A percentile compares a stretch with the other conserved stretches of the same genome.
Conservation (phyloP, 1,140 invertebrate species). For the Nasonia longicornis region DNA sequence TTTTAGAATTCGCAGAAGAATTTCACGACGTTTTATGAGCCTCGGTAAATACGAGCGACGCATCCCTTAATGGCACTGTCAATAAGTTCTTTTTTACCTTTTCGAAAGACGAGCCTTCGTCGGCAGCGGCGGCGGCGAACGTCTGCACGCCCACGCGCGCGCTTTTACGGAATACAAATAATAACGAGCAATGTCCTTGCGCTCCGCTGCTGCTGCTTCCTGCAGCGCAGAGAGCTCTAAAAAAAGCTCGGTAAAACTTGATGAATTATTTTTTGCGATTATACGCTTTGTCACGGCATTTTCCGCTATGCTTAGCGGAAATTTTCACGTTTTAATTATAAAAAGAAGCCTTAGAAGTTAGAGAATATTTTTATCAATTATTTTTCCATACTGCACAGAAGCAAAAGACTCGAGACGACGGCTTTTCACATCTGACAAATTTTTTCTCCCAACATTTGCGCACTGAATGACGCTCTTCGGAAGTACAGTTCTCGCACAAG, state of each 20-base stretch:
- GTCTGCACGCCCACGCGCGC: conserved; percentile 47
- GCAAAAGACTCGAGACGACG: background rate
- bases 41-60: conserved; percentile 53
- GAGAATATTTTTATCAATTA: too few species aligned
- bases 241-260: background rate
- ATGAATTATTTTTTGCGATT: background rate
- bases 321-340: too few species aligned
- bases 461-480: background rate
- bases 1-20: conserved; percentile 51
- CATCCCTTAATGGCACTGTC: conserved; percentile 56
- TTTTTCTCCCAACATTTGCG: background rate
- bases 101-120: conserved; percentile 9
- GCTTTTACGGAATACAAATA: conserved; percentile 53
- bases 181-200: conserved; percentile 40
- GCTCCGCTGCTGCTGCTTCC: background rate
- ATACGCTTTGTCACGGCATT: too few species aligned
- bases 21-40: conserved; percentile 53
- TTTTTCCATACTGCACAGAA: too few species aligned
- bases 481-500: background rate
- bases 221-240: background rate
- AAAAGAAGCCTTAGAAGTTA: too few species aligned
- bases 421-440: background rate
- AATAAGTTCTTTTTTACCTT: conserved; percentile 56
- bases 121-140: background rate
- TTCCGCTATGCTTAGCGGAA: too few species aligned